Conservation (phyloP, 2,113 vertebrate genomes). For the Hyperopisus bebe region DNA sequence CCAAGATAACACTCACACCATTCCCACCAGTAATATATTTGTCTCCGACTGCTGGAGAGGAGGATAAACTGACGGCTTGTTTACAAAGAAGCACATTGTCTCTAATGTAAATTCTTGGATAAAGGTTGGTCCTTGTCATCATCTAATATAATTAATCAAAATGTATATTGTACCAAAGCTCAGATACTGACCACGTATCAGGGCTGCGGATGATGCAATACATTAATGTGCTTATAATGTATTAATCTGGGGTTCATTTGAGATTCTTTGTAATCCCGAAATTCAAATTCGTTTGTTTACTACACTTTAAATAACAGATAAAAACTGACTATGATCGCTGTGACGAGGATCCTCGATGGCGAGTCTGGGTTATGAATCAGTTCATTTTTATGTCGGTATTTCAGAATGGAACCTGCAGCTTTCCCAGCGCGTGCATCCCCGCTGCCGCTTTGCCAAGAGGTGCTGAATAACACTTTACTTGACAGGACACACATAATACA, state of each 20-base stretch:
- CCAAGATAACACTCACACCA: not conserved
- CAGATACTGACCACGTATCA: not conserved
- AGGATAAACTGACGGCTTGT: not conserved
- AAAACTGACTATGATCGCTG: not conserved
- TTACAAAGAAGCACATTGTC: not conserved
- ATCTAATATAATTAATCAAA: not conserved
- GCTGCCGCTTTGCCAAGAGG: not conserved
- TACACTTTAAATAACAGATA: not conserved
- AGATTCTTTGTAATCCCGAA: not conserved
- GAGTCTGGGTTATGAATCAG: not conserved
- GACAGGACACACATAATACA: too few species aligned
- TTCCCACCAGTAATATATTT: not conserved
- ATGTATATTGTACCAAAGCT: not conserved
- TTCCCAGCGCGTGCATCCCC: not conserved
- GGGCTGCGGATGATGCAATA: not conserved
- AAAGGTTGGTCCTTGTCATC: not conserved
- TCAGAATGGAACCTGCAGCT: not conserved
- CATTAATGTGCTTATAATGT: not conserved
- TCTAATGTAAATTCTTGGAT: not conserved
- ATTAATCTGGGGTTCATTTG: not conserved
- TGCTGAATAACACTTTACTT: too few species aligned
- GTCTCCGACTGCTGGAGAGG: slow-evolving; percentile 17
- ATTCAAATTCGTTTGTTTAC: not conserved
- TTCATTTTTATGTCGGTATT: not conserved
- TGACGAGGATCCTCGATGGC: not conserved